Evolutionary conservation across 2,113 vertebrate species (phyloP), one percentile per base, ranked within the genome.

Genomic region (Paedocypris sp.): DNA sequence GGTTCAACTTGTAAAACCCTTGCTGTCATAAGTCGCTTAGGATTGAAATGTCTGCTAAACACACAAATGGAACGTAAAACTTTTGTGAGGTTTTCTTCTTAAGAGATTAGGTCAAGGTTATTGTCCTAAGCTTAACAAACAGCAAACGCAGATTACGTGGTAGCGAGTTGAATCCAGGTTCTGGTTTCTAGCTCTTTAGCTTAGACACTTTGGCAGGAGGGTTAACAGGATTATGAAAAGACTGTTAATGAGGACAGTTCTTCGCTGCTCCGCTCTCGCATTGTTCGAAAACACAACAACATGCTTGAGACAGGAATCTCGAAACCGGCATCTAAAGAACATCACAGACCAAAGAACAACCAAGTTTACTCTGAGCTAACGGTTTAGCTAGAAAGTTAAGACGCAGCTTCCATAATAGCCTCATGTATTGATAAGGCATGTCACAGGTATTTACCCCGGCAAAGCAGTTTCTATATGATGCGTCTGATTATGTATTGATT

Each of bases 401-500:
- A 31, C 18, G 12, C 54, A 31, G 39, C 38, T 58, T 18, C 50
- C 25, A 31, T 43, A 58, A 58, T 13, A 58, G 15, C 12, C 8
- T 2, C 22, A 20, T 0, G 25, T 56, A 58, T 58, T 31, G 54
- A 58, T 43, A 45, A 58, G 38, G 38, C 38, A 58, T 28, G 58
- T 58, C 50, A 47, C 43, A 45, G n/a, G 16, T 32, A 60, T 46
- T 39, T 42, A 42, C 11, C 38, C 11, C 5, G 4, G 3, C 2
- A 41, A 64, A 64, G 38, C 4, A 8, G 35, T 60, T 49, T 51
- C 43, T 62, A 38, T 43, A 12, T 60, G 52, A 63, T 53, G 25
- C 54, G 46, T 62, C 38, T 36, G 26, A 49, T 51, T 61, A 29
- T 11, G 31, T 68, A 68, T 72, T 58, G 70, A 68, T 68, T 72